Base-by-base conservation (phyloP, 2,888 invertebrate genomes). In the Drosophila recens region DNA sequence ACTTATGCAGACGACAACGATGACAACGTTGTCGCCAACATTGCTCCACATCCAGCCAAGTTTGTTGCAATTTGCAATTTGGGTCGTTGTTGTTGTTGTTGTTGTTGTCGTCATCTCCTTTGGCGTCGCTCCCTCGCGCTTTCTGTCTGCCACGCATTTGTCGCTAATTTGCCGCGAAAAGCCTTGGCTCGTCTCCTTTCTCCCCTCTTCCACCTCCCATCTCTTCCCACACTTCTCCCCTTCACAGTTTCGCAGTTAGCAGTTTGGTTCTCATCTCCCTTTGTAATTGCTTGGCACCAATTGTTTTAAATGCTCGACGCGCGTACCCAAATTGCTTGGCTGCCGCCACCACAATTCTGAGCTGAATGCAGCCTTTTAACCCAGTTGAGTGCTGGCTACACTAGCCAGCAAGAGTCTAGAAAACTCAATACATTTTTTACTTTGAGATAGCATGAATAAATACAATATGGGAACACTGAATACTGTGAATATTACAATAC, bases 281-380 rank as follows among this genome's bases (percentile, higher is more conserved):
- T 73, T 72, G 72, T 90, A 90, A 88, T 90, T 90, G 87, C 75
- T 90, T 80, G 89, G 79, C 88, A 75, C 76, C 89, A 90, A 86
- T 90, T 86, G 86, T 86, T 88, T 90, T 90, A 90, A 90, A 86
- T 86, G 90, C 87, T 72, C 83, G 68, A 69, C 71, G 80, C 70
- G 75, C 67, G 79, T 58, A 68, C 89, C 65, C 83, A 90, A 86
- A 90, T 90, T 88, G 89, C 69, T 80, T 74, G 72, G 17, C 59
- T 67, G 74, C 64, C 67, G 64, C 63, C 75, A 52, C 56, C 62
- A 45, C 56, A 62, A 46, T 34, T 45, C 45, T 51, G 45, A 66
- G 56, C 52, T 63, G 56, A 46, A 54, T 65, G 62, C 52, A 65
- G 74, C 46, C 62, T 66, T 74, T 81, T 63, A 78, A 81, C 74